These are phyloP conservation scores for Calameuta pallipes DNA, from an alignment of 2,888 invertebrate genomes.

Conservation along the genomic window DNA sequence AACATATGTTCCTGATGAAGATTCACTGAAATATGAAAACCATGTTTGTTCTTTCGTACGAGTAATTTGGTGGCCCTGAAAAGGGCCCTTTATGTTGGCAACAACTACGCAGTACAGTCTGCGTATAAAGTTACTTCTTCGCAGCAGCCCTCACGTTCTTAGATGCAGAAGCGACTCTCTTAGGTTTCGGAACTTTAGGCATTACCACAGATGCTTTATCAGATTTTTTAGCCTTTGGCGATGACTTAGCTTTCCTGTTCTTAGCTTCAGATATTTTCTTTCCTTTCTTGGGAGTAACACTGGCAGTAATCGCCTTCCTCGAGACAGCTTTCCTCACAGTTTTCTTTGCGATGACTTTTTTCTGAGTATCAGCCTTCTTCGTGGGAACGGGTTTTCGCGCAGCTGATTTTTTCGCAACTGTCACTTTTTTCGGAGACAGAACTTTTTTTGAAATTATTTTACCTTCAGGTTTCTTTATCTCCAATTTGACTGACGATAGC, in stretches of 20 bases:
- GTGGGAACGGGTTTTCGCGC: slow-evolving; percentile 29
- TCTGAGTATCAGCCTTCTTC: slow-evolving; percentile 48
- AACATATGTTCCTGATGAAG: neutral
- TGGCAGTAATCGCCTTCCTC: slow-evolving; percentile 31
- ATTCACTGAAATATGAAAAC: neutral
- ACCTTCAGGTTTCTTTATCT: slow-evolving; percentile 24
- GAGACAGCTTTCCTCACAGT: slow-evolving; percentile 30
- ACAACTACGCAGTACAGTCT: neutral
- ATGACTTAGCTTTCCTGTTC: slow-evolving; percentile 20
- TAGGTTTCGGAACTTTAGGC: slow-evolving; percentile 63
- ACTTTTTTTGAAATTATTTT: neutral
- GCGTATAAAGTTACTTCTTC: slow-evolving; percentile 31
- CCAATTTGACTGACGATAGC: slow-evolving; percentile 49
- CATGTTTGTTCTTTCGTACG: neutral
- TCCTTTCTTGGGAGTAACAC: slow-evolving; percentile 34
- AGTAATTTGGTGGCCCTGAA: slow-evolving; percentile 39
- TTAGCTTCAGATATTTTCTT: slow-evolving; percentile 14
- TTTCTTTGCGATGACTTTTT: slow-evolving; percentile 23
- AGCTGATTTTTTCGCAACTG: slow-evolving; percentile 12
- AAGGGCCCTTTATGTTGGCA: slow-evolving; percentile 38
- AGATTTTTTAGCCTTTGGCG: slow-evolving; percentile 44
- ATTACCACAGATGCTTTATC: slow-evolving; percentile 60
- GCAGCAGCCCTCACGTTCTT: slow-evolving; percentile 33
- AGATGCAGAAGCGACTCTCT: slow-evolving; percentile 38
- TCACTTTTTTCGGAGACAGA: neutral